phyloP scores from a whole-genome alignment of 1,140 invertebrate genomes.

The Anastrepha ludens region DNA sequence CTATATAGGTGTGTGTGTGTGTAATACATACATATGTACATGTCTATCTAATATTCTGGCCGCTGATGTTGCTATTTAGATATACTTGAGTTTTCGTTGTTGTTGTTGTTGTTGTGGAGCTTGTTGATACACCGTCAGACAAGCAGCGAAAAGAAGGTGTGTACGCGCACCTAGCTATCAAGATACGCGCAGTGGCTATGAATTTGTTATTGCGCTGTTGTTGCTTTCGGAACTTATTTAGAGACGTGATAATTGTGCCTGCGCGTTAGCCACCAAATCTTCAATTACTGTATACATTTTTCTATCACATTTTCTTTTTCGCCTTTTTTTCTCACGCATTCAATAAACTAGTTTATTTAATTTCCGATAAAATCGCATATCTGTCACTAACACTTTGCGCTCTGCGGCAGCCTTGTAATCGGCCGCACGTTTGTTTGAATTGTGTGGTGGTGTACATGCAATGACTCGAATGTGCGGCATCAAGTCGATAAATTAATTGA shows the following conservation, averaged over 20 bases:
- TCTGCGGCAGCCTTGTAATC: not conserved
- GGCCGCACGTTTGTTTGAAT: not conserved
- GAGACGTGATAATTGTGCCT: conserved; percentile 32
- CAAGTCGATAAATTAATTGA: conserved; percentile 42
- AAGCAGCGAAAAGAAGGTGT: conserved; percentile 10
- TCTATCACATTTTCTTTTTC: not conserved
- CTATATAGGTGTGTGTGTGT: not conserved
- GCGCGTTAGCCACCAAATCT: not conserved
- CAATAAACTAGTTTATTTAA: conserved; percentile 38
- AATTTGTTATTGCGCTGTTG: not conserved
- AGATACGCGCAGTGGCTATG: not conserved
- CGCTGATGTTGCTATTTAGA: not conserved
- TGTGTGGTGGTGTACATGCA: not conserved
- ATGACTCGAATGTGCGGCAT: not conserved
- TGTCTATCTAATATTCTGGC: not conserved
- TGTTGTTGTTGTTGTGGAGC: not conserved
- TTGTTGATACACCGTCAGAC: conserved; percentile 9
- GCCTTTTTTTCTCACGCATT: not conserved
- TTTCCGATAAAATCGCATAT: conserved; percentile 25
- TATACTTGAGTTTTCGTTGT: not conserved
- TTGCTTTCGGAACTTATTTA: not conserved
- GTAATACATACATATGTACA: not conserved
- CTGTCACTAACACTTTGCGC: not conserved
- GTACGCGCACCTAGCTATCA: conserved; percentile 11
- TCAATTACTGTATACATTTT: not conserved